Evolutionary conservation across 1,140 invertebrate species (phyloP).

Genomic region (Cyrtorhinus lividipennis): DNA sequence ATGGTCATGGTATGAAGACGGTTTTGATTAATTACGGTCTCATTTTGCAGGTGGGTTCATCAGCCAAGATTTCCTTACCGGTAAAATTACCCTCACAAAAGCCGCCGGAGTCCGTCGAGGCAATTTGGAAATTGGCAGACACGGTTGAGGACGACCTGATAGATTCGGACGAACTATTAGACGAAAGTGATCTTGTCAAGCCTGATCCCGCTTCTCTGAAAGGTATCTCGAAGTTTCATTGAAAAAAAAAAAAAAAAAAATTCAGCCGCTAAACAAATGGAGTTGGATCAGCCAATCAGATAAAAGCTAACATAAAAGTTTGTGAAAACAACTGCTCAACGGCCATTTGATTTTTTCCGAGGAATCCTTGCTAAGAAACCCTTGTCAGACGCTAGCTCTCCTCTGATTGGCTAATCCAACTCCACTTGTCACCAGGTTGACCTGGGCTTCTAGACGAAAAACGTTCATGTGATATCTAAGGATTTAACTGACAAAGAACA

Average conservation of each 20-base stretch:
- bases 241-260: background rate
- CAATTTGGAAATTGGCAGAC: conserved; percentile 50
- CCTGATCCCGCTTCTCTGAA: conserved; percentile 62
- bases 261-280: background rate
- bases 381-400: too few relatives aligned
- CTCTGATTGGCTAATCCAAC: too few relatives aligned
- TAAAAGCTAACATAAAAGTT: too few relatives aligned
- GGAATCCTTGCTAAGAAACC: too few relatives aligned
- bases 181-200: conserved; percentile 76
- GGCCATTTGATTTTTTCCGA: too few relatives aligned
- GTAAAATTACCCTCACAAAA: conserved; percentile 26
- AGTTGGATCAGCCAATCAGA: background rate
- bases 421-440: too few relatives aligned
- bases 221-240: conserved; percentile 38
- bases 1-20: too few relatives aligned
- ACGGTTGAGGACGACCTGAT: conserved; percentile 61
- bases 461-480: too few relatives aligned
- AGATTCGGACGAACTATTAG: conserved; percentile 71
- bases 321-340: too few relatives aligned
- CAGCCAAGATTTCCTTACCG: conserved; percentile 33
- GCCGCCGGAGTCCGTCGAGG: conserved; percentile 36
- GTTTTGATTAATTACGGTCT: background rate
- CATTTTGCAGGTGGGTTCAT: conserved; percentile 41
- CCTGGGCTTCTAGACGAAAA: too few relatives aligned
- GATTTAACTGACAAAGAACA: too few relatives aligned